A percentile compares a stretch with the other conserved stretches of the same genome.
These are phyloP conservation scores for Brachionus rubens DNA, from an alignment of 1,140 invertebrate genomes.

Conservation along the genomic window DNA sequence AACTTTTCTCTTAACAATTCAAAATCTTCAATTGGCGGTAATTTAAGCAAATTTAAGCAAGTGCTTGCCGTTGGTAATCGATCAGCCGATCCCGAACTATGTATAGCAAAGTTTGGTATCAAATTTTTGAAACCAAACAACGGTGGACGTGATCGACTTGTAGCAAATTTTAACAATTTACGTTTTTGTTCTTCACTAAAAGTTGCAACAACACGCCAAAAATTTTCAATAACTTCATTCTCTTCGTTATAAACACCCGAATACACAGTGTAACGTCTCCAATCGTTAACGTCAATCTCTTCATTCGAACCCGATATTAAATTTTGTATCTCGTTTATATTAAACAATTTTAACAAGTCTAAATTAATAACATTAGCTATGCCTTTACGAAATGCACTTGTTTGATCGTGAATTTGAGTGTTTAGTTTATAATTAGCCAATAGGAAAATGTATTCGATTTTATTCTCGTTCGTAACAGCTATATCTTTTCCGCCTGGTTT, in stretches of 20 bases:
- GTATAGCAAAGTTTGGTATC: slow-evolving; percentile 83
- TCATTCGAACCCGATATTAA: slow-evolving; percentile 87
- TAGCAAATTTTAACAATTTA: slow-evolving; percentile 89
- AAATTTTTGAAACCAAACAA: slow-evolving; percentile 77
- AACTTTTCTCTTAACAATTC: slow-evolving; percentile 76
- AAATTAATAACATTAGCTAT: slow-evolving; percentile 81
- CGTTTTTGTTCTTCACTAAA: slow-evolving; percentile 80
- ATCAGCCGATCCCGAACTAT: slow-evolving; percentile 78
- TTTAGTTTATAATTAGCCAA: slow-evolving; percentile 94
- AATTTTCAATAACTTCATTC: slow-evolving; percentile 72
- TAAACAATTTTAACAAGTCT: slow-evolving; percentile 90
- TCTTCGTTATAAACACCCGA: slow-evolving; percentile 64
- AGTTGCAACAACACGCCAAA: slow-evolving; percentile 76
- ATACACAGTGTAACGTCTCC: slow-evolving; percentile 79
- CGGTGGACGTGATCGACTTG: slow-evolving; percentile 91
- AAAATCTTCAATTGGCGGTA: slow-evolving; percentile 81
- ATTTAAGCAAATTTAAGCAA: slow-evolving; percentile 93
- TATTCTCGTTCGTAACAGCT: slow-evolving; percentile 80
- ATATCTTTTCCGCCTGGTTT: slow-evolving; percentile 84
- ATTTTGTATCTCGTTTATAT: slow-evolving; percentile 85
- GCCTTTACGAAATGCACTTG: slow-evolving; percentile 62
- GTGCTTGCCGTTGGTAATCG: slow-evolving; percentile 89
- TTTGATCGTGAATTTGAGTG: slow-evolving; percentile 66
- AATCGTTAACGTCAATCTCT: slow-evolving; percentile 83
- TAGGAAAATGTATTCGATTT: slow-evolving; percentile 92